These are phyloP conservation scores for Pygocentrus nattereri DNA, from an alignment of 2,797 vertebrate species.

Conservation along the genomic window DNA sequence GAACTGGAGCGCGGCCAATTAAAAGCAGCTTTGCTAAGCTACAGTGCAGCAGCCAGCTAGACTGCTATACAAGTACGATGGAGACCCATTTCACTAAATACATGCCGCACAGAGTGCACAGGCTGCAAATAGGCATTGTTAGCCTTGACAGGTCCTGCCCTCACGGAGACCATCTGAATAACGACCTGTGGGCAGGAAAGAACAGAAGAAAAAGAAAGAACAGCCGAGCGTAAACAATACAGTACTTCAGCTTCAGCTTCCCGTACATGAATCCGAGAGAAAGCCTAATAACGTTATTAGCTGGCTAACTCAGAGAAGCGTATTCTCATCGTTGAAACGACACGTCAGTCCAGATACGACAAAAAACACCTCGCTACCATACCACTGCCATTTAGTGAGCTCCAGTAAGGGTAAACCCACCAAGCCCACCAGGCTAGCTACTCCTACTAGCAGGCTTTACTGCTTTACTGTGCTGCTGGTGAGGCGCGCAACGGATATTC, in stretches of 20 bases:
- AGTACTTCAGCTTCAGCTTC: not conserved
- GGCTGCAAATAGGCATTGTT: not conserved
- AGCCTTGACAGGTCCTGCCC: not conserved
- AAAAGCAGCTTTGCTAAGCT: slow-evolving; percentile 8
- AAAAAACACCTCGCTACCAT: not conserved
- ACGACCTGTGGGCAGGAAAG: slow-evolving; percentile 14
- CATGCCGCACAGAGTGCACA: no score
- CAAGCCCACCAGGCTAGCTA: not conserved
- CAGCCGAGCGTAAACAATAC: not conserved
- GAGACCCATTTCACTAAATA: not conserved
- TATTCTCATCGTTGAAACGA: no score
- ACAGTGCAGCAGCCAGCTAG: slow-evolving; percentile 40
- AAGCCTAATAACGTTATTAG: not conserved
- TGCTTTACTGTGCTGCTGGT: not conserved
- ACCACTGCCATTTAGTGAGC: not conserved
- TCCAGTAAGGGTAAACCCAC: not conserved
- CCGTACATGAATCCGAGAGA: not conserved
- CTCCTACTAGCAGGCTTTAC: not conserved
- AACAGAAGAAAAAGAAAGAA: not conserved
- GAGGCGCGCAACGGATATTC: not conserved
- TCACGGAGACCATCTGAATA: slow-evolving; percentile 34
- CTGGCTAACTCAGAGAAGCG: not conserved
- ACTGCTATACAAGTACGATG: slow-evolving; percentile 55
- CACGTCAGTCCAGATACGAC: no score
- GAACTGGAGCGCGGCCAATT: slow-evolving; percentile 14